phyloP scores from a whole-genome alignment of 2,888 invertebrate genomes.

The Hyposoter didymator region DNA sequence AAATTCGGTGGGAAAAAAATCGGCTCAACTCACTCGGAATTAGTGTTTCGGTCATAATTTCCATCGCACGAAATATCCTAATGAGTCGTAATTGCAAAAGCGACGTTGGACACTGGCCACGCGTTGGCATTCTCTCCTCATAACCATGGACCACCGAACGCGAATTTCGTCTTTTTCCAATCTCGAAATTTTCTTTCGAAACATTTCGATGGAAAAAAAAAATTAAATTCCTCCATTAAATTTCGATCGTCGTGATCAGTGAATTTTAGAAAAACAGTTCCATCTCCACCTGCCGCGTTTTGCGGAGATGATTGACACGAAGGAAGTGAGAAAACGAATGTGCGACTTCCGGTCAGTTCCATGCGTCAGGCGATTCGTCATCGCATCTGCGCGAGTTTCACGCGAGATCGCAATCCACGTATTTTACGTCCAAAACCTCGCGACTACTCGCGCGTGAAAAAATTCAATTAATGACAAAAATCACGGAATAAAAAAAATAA shows the following conservation, averaged over 20 bases:
- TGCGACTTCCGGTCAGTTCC: slow-evolving; percentile 56
- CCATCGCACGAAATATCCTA: background rate
- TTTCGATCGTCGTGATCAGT: background rate
- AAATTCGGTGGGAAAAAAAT: background rate
- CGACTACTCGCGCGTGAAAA: background rate
- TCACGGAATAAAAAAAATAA: background rate
- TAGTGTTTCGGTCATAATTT: slow-evolving; percentile 1
- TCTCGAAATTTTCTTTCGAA: background rate
- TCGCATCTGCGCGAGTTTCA: slow-evolving; percentile 21
- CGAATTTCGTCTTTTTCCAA: background rate
- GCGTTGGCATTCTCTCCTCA: slow-evolving; percentile 16
- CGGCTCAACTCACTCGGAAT: background rate
- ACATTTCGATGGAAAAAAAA: background rate
- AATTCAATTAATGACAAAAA: background rate
- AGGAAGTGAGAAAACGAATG: slow-evolving; percentile 55
- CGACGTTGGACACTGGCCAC: background rate
- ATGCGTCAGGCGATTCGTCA: slow-evolving; percentile 50
- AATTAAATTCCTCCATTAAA: background rate
- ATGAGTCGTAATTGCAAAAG: slow-evolving; percentile 15
- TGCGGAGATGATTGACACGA: slow-evolving; percentile 17
- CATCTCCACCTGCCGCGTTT: slow-evolving; percentile 1
- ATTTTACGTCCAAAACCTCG: background rate
- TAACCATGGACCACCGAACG: background rate
- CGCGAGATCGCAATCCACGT: background rate
- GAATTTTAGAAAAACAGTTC: background rate